These are phyloP conservation scores for Rhincodon typus DNA, from an alignment of 2,797 vertebrate genomes.

Conservation along the genomic window DNA sequence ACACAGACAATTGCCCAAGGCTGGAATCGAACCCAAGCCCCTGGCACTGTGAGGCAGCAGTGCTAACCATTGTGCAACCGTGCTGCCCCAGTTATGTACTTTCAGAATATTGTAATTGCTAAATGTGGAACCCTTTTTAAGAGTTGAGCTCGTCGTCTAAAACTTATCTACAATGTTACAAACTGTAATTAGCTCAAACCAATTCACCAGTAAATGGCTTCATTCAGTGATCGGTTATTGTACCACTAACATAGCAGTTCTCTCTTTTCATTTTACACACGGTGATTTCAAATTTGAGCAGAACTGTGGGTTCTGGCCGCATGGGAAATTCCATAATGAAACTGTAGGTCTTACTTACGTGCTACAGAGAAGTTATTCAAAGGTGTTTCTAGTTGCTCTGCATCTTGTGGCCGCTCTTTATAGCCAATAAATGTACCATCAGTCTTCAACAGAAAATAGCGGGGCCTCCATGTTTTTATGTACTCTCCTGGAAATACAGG, in stretches of 20 bases:
- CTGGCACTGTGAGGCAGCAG: no score
- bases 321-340: not conserved
- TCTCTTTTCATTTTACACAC: not conserved
- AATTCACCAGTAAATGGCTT: not conserved
- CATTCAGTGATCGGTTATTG: not conserved
- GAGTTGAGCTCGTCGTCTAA: not conserved
- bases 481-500: conserved; percentile 74
- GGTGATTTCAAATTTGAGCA: not conserved
- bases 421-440: conserved; percentile 96
- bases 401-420: conserved; percentile 90
- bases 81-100: no score
- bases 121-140: not conserved
- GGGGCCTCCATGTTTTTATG: conserved; percentile 94
- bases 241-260: not conserved
- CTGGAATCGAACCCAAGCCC: no score
- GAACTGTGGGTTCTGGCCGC: not conserved
- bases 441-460: conserved; percentile 91
- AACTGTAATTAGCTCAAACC: not conserved
- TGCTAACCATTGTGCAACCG: no score
- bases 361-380: conserved; percentile 98
- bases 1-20: no score
- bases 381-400: conserved; percentile 89
- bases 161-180: not conserved
- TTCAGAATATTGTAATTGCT: not conserved
- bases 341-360: conserved; percentile 68